Evolutionary conservation across 2,888 invertebrate species (phyloP).

Genomic region (Chrysolina haemoptera): DNA sequence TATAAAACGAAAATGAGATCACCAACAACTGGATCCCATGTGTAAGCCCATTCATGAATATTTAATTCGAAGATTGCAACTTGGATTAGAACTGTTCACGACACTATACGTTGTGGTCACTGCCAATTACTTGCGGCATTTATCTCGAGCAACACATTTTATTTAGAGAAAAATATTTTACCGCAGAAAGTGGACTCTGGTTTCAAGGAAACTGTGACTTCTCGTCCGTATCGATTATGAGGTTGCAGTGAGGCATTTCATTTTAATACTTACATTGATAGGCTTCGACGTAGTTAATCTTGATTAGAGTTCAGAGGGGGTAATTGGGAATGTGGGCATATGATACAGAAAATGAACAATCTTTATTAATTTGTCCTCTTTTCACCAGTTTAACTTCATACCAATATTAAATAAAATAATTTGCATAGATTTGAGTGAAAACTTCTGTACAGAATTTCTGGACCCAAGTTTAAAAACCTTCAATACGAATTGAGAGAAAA

Average conservation of each 20-base stretch:
- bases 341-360: too few relatives aligned
- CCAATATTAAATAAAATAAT: too few relatives aligned
- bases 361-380: too few relatives aligned
- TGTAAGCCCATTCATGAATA: slow-evolving; percentile 65
- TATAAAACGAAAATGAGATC: slow-evolving; percentile 50
- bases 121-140: slow-evolving; percentile 61
- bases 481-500: too few relatives aligned
- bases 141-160: slow-evolving; percentile 39
- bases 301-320: neutral
- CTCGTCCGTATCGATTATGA: neutral
- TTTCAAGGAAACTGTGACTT: slow-evolving; percentile 19
- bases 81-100: slow-evolving; percentile 61
- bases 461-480: too few relatives aligned
- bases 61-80: slow-evolving; percentile 64
- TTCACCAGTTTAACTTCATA: too few relatives aligned
- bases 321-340: neutral
- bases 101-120: slow-evolving; percentile 60
- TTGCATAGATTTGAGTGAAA: too few relatives aligned
- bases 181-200: slow-evolving; percentile 23
- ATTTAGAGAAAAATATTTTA: slow-evolving; percentile 25
- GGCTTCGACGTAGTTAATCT: neutral
- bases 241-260: neutral
- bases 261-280: neutral
- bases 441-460: too few relatives aligned
- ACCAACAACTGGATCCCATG: slow-evolving; percentile 51